These are phyloP conservation scores for Datnioides undecimradiatus DNA, from an alignment of 2,113 vertebrate species.

Conservation along the genomic window DNA sequence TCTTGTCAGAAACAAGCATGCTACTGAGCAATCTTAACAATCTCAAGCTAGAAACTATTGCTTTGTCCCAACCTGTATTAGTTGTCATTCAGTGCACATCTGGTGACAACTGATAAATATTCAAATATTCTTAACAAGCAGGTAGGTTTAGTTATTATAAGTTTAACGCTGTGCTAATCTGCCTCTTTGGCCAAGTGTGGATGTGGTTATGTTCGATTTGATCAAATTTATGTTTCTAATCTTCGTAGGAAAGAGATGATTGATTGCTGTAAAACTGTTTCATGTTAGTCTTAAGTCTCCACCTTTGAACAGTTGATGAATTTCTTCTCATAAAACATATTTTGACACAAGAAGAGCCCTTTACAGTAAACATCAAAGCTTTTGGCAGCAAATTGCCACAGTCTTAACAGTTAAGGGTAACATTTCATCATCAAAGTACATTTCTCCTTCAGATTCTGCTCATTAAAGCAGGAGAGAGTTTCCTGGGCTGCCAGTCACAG, in stretches of 20 bases:
- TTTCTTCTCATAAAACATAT: background rate
- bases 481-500: slow-evolving; percentile 37
- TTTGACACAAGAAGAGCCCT: background rate
- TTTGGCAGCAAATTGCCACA: background rate
- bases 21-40: too few relatives aligned
- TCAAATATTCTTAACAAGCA: too few relatives aligned
- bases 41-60: too few relatives aligned
- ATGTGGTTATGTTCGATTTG: background rate
- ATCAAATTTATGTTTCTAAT: background rate
- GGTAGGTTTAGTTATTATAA: too few relatives aligned
- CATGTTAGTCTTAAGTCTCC: background rate
- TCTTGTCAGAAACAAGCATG: too few relatives aligned
- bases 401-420: slow-evolving; percentile 7
- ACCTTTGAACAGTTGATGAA: background rate
- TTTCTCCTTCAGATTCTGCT: background rate
- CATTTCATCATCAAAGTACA: slow-evolving; percentile 12
- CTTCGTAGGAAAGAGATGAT: background rate
- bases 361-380: background rate
- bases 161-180: background rate
- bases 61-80: too few relatives aligned
- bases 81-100: too few relatives aligned
- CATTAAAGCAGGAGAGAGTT: slow-evolving; percentile 21
- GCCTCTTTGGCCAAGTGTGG: background rate
- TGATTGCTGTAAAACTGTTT: background rate
- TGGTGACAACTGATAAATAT: background rate